Evolutionary conservation across 2,797 vertebrate genomes (phyloP).

Genomic region (Champsocephalus esox): DNA sequence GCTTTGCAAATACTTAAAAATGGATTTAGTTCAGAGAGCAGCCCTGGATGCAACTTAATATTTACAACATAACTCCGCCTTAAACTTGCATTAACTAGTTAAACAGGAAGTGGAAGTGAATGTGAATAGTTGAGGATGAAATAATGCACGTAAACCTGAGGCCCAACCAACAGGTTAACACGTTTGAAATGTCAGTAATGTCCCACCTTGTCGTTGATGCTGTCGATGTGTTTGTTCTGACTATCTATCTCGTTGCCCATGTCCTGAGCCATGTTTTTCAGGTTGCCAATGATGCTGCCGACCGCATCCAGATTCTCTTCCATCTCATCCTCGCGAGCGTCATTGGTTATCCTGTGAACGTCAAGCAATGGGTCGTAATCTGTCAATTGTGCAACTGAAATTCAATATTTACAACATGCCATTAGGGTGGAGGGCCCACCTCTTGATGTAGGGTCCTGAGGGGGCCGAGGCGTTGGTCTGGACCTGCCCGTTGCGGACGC

Average conservation of each 20-base stretch:
- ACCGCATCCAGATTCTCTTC: slow-evolving; percentile 95
- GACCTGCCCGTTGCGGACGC: slow-evolving; percentile 80
- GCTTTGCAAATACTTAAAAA: neutral
- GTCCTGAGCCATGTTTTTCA: slow-evolving; percentile 93
- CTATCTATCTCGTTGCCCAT: slow-evolving; percentile 96
- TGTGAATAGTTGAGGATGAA: too few relatives aligned
- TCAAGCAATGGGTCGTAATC: neutral
- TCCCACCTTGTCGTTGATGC: slow-evolving; percentile 91
- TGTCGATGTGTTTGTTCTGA: slow-evolving; percentile 92
- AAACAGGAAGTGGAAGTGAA: too few relatives aligned
- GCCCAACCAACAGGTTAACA: too few relatives aligned
- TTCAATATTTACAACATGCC: neutral
- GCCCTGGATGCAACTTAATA: neutral
- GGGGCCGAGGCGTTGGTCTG: slow-evolving; percentile 72
- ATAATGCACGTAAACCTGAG: too few relatives aligned
- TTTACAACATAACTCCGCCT: neutral
- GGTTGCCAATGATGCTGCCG: slow-evolving; percentile 92
- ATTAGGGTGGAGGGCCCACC: slow-evolving; percentile 73
- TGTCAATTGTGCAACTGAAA: neutral
- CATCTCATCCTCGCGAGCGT: slow-evolving; percentile 98
- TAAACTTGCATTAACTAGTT: neutral
- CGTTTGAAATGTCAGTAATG: too few relatives aligned
- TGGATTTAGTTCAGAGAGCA: neutral
- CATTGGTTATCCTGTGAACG: slow-evolving; percentile 90
- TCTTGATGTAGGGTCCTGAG: slow-evolving; percentile 91